These are phyloP conservation scores for Chiridota heheva DNA, from an alignment of 35 echinoderm and acorn worm species.

Conservation along the genomic window DNA sequence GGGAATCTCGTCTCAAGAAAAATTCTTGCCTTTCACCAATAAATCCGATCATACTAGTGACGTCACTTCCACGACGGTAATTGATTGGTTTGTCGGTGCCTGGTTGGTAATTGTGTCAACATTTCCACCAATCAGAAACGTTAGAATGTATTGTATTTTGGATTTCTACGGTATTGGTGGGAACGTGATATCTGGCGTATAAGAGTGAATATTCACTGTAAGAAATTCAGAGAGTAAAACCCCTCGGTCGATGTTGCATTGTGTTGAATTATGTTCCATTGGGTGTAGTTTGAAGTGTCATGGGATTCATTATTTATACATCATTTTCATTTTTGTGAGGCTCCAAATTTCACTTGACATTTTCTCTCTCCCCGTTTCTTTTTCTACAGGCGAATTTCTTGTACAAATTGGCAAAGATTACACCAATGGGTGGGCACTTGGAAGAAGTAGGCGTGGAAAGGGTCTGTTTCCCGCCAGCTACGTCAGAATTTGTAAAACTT, in stretches of 20 bases:
- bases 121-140: too few relatives aligned
- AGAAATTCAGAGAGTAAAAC: neutral
- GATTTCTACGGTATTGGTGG: too few relatives aligned
- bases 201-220: neutral
- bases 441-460: neutral
- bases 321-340: neutral
- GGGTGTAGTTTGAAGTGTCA: too few relatives aligned
- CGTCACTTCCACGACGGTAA: too few relatives aligned
- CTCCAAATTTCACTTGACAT: neutral
- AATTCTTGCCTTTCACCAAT: too few relatives aligned
- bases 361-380: neutral
- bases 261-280: too few relatives aligned
- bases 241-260: too few relatives aligned
- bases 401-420: slow-evolving; percentile 21
- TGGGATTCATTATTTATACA: too few relatives aligned
- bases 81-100: neutral
- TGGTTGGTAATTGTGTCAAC: too few relatives aligned
- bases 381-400: slow-evolving; percentile 27
- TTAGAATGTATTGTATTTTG: too few relatives aligned
- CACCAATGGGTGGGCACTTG: slow-evolving; percentile 33
- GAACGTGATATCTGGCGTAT: neutral
- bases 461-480: slow-evolving; percentile 39
- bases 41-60: too few relatives aligned
- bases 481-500: slow-evolving; percentile 27
- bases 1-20: too few relatives aligned